Evolutionary conservation across 2,888 invertebrate genomes (phyloP), one percentile per base, ranked within the genome.

Genomic region (Drosophila picticornis): DNA sequence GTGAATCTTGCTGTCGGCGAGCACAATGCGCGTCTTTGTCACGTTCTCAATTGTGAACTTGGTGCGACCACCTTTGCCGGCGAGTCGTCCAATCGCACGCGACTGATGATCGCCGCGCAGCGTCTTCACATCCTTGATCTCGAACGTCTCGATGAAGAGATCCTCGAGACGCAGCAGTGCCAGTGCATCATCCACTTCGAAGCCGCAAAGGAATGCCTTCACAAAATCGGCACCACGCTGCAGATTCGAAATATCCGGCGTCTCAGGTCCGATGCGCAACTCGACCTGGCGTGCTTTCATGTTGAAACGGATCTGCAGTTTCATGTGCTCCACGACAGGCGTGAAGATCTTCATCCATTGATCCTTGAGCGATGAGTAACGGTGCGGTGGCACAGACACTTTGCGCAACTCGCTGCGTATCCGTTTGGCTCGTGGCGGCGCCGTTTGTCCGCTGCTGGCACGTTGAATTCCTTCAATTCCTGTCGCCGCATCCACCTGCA

Each of bases 211-310:
- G 91, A 99, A 99, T 2, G 99, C 99, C 93, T 96, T 97, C 0
- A 99, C 97, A 94, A 99, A 99, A 94, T 99, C 99, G 19, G 99
- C 98, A 57, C 97, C 99, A 94, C 99, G 99, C 93, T 99, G 99
- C 73, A 99, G 94, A 93, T 98, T 97, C 13, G 96, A 96, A 77
- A 98, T 96, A 90, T 99, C 98, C 51, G 95, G 94, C 0, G 95
- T 95, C 36, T 95, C 94, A 0, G 92, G 92, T 13, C 93, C 92
- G 13, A 93, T 70, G 46, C 93, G 93, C 48, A 93, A 81, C 81
- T 93, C 93, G n/a, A 93, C 93, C 74, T 98, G 97, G 77, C 97
- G 95, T 0, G 97, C 96, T 94, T 97, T 98, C 63, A 98, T 94
- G 93, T 99, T 99, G 92, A 98, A 99, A 70, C 99, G 95, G 62